Base-by-base conservation (phyloP, 2,888 invertebrate genomes). In the Argyresthia goedartella region DNA sequence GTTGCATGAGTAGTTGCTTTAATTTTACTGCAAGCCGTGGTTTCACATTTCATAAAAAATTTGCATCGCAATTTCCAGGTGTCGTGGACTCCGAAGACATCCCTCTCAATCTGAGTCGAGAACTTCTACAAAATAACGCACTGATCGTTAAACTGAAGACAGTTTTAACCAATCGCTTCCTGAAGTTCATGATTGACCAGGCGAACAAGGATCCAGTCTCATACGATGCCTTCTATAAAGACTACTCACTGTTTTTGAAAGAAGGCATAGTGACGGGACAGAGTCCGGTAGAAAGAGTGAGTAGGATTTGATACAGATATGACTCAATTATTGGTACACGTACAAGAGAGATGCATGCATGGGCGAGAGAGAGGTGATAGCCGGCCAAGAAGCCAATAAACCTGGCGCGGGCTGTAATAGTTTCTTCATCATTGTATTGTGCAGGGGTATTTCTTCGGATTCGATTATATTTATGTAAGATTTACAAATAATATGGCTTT, bases 21-120 rank as follows among this genome's bases (percentile, higher is more conserved):
- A n/a, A n/a, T n/a, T n/a, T n/a, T n/a, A n/a, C n/a, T n/a, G n/a
- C n/a, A n/a, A n/a, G n/a, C n/a, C n/a, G n/a, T 25, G 25, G 2
- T 25, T 25, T 25, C 25, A 25, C 39, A n/a, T n/a, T n/a, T n/a
- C n/a, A n/a, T n/a, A n/a, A n/a, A n/a, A n/a, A n/a, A n/a, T n/a
- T n/a, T n/a, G n/a, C n/a, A n/a, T n/a, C n/a, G n/a, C n/a, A n/a
- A n/a, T n/a, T n/a, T n/a, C n/a, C n/a, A 91, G 92, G 98, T 69
- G 98, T 99, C 35, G 97, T 99, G 13, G 99, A 99, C 87, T 98
- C 97, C 1, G 99, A 99, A 88, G 99, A 99, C 79, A 98, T 99
- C 85, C 99, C 99, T 44, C 85, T 99, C 53, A 99, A 99, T 89
- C 88, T 99, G 56, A 98, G 98, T 72, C 89, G 99, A 69, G 99